Base-by-base conservation (phyloP, 2,888 invertebrate species). In the Bugula neritina region DNA sequence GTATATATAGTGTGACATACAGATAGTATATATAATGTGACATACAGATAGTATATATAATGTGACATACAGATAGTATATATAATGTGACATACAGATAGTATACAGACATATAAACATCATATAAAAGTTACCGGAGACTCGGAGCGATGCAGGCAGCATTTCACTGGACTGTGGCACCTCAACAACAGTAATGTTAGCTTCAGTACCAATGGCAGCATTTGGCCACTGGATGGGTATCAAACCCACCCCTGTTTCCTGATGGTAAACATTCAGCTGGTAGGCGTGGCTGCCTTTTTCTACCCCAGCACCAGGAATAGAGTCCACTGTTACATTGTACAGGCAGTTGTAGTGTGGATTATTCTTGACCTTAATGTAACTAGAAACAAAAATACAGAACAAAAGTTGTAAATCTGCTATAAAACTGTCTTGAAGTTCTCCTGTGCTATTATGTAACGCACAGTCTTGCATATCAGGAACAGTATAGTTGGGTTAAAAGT, bases 141-240 rank as follows among this genome's bases (percentile, higher is more conserved):
- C 43, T 43, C 43, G 5, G 5, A 43, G 17, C 5, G 43, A 43
- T 17, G 3, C 55, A 10, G 55, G 25, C 21, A 55, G 23, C 55
- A 23, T 55, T 23, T 55, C 25, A 5, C 21, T 23, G 10, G 23
- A 10, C 3, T 3, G 3, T 17, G 55, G 55, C 55, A 17, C 63
- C 29, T 63, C 63, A 29, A 27, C 13, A 13, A 63, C 27, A 34
- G 27, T 63, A 13, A 63, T 31, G 31, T 63, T 63, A 25, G 31
- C 25, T 10, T 34, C 10, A 63, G 27, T 63, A 31, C 31, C 63
- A 25, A 31, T 29, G 29, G n/a, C 3, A 25, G 27, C 27, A 2
- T 34, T n/a, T 3, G 63, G 63, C 63, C 63, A 63, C 34, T n/a
- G 27, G 31, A 63, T 63, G 21, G 31, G 63, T 13, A 63, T 31